Conservation (phyloP, 2,113 vertebrate genomes). For the Rhombomys opimus region DNA sequence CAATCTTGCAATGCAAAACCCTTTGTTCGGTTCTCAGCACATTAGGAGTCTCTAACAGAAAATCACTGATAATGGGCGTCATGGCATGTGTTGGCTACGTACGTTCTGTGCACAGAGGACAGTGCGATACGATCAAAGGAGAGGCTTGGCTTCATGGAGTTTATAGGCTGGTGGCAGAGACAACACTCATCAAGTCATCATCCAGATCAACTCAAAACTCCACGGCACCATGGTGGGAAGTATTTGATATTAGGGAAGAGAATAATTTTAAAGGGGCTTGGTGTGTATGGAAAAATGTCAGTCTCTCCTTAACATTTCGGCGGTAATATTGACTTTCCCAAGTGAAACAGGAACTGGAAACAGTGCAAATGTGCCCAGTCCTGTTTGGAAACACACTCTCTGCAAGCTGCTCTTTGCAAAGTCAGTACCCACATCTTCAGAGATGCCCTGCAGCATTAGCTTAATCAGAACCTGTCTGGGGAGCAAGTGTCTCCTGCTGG, state of each 20-base stretch:
- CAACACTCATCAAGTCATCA: slow-evolving; percentile 16
- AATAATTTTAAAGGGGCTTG: neutral
- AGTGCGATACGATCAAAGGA: neutral
- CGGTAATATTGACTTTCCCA: slow-evolving; percentile 14
- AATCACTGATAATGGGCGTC: neutral
- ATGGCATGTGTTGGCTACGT: neutral
- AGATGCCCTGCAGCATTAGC: neutral
- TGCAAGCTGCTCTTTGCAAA: neutral
- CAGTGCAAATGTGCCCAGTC: neutral
- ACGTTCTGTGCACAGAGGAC: neutral
- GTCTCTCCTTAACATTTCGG: slow-evolving; percentile 18
- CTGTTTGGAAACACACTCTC: neutral
- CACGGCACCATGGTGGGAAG: neutral
- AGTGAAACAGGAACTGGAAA: slow-evolving; percentile 3
- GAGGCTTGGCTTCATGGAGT: neutral
- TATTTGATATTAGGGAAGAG: neutral
- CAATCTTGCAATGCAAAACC: neutral
- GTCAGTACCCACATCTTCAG: neutral
- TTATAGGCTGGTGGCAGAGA: neutral
- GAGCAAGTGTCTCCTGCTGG: neutral
- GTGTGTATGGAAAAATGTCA: neutral
- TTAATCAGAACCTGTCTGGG: slow-evolving; percentile 43
- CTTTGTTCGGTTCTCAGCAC: neutral
- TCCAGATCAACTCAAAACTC: neutral
- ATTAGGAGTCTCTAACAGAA: neutral